Evolutionary conservation across 2,113 vertebrate genomes (phyloP), one percentile per base, ranked within the genome.

Genomic region (Entosphenus tridentatus): DNA sequence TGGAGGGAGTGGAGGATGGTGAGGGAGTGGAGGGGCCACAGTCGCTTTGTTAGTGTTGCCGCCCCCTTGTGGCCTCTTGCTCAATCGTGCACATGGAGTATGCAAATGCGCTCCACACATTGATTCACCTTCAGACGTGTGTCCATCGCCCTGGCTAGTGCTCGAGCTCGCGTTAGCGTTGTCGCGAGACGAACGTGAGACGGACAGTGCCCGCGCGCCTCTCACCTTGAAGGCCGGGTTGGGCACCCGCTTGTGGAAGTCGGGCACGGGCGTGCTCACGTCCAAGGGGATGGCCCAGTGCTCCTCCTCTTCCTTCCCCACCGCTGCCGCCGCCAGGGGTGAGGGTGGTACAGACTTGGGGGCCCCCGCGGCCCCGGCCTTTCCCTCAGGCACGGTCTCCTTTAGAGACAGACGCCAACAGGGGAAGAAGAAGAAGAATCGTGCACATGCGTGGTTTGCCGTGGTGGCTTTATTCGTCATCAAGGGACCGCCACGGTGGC

Each of bases 201-300:
- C 13, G 2, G 11, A 54, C n/a, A 9, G n/a, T 69, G 18, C 12
- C n/a, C 7, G 9, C 21, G 14, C 2, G 6, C 12, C 17, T 10
- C 4, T 10, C 72, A 81, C 85, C 82, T 83, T 84, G 73, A 89
- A 88, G n/a, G 88, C 88, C 2, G 85, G 86, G 70, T 89, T 79
- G 8, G 87, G 87, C 68, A 93, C 83, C 10, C 82, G 82, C 71
- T 89, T 86, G 72, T 88, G 83, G 79, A 93, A 93, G 72, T 91
- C 85, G 3, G 78, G 78, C 12, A 89, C 88, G 2, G 88, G 85
- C 8, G 83, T 78, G 18, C 73, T 77, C 71, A 86, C 77, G 56
- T 89, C 77, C 56, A 89, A 83, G 1, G 84, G 83, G n/a, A 88
- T 72, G 2, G 87, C 87, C 88, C 88, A 93, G 71, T 86, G 87